A percentile compares a stretch with the other conserved stretches of the same genome.
These are phyloP conservation scores for Heliangelus exortis DNA, from an alignment of 2,797 vertebrate species.

Conservation along the genomic window DNA sequence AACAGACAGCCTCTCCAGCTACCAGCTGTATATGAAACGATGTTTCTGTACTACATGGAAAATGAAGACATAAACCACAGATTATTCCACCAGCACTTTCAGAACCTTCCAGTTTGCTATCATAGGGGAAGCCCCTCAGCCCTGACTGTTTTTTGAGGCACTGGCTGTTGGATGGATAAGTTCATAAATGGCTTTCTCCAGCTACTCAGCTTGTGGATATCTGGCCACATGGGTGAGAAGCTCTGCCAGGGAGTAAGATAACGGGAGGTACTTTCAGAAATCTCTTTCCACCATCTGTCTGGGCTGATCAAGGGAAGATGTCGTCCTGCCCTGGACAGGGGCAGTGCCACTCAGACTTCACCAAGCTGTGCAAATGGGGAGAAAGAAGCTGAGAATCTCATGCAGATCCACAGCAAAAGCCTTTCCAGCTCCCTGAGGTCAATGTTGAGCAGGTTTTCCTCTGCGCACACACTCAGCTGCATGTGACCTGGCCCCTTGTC, in stretches of 20 bases:
- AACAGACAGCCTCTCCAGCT: too few species aligned
- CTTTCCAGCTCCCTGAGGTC: not conserved
- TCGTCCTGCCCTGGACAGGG: not conserved
- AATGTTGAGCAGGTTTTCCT: not conserved
- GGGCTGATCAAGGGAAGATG: not conserved
- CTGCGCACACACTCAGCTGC: not conserved
- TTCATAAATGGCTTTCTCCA: not conserved
- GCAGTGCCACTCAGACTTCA: not conserved
- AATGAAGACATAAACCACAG: too few species aligned
- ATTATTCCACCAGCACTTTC: too few species aligned
- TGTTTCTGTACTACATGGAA: not conserved
- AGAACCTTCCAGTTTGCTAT: not conserved
- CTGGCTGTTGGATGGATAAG: not conserved
- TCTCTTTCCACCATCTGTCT: not conserved
- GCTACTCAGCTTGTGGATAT: not conserved
- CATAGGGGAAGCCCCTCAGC: not conserved
- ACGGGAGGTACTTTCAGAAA: not conserved
- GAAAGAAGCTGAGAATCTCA: not conserved
- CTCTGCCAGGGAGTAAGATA: not conserved
- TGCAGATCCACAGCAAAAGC: not conserved
- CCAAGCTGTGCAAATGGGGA: accelerated
- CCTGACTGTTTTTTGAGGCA: not conserved
- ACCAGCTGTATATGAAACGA: too few species aligned
- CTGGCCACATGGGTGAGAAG: not conserved
- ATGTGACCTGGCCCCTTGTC: not conserved